Evolutionary conservation across 2,888 invertebrate species (phyloP).

Genomic region (Nemoura dubitans): DNA sequence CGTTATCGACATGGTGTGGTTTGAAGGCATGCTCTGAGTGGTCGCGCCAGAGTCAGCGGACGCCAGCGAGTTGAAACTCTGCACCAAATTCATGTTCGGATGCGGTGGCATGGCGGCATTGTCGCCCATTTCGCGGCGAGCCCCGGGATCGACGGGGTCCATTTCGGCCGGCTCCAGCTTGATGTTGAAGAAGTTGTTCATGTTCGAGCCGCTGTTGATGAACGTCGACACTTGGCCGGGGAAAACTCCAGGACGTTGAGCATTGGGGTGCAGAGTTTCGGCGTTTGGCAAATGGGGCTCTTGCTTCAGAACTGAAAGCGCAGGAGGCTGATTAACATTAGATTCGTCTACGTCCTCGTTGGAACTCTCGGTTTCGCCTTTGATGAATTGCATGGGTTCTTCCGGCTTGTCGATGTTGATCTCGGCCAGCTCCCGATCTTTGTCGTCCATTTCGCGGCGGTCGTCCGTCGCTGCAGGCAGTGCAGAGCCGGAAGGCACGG

Average conservation of each 20-base stretch:
- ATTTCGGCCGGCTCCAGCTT: slow-evolving; percentile 24
- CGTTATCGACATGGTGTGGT: not conserved
- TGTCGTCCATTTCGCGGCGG: not conserved
- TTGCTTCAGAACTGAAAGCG: slow-evolving; percentile 12
- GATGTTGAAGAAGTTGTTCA: slow-evolving; percentile 29
- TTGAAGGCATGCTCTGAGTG: not conserved
- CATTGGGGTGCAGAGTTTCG: not conserved
- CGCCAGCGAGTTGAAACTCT: not conserved
- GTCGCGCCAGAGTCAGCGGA: not conserved
- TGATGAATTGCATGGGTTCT: slow-evolving; percentile 41
- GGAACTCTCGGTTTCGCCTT: slow-evolving; percentile 48
- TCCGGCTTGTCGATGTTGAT: not conserved
- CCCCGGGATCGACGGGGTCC: not conserved
- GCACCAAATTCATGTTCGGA: slow-evolving; percentile 9
- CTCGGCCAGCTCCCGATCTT: not conserved
- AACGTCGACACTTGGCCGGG: not conserved
- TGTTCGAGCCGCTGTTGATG: not conserved
- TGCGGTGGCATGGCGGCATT: not conserved
- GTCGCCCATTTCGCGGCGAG: slow-evolving; percentile 9
- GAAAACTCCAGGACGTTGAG: not conserved
- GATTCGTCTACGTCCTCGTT: slow-evolving; percentile 44
- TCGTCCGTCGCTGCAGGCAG: not conserved
- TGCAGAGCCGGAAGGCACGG: not conserved
- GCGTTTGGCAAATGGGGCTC: slow-evolving; percentile 10
- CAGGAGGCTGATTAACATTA: not conserved